These are phyloP conservation scores for Stictocephala bisonia DNA, from an alignment of 2,888 invertebrate species.

Conservation along the genomic window DNA sequence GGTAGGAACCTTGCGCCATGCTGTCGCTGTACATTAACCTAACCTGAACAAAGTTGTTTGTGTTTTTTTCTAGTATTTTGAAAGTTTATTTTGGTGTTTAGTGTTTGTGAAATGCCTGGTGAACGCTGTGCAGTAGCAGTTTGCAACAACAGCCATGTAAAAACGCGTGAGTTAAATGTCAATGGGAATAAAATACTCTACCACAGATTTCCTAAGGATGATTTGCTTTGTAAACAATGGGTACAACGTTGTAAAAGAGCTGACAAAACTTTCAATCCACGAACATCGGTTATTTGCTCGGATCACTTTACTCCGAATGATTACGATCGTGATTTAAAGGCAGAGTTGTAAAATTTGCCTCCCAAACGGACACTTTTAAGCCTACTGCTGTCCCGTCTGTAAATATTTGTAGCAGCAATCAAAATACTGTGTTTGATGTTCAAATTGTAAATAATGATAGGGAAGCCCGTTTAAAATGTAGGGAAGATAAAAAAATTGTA, in stretches of 20 bases:
- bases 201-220: conserved; percentile 36
- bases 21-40: no score
- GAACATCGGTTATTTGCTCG: conserved; percentile 13
- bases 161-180: no score
- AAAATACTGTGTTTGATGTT: no score
- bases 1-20: no score
- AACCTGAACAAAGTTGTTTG: no score
- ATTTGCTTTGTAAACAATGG: conserved; percentile 21
- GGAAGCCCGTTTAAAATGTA: not conserved
- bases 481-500: conserved; percentile 9
- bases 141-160: no score
- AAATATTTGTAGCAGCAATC: no score
- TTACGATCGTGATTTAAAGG: conserved; percentile 35
- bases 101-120: no score
- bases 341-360: conserved; percentile 34
- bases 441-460: not conserved
- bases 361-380: conserved; percentile 25
- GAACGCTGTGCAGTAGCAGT: no score
- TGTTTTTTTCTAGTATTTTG: no score
- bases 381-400: conserved; percentile 20
- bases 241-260: conserved; percentile 23
- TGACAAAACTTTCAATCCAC: conserved; percentile 22
- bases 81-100: no score
- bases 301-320: conserved; percentile 22
- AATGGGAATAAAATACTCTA: conserved; percentile 12